phyloP scores from a whole-genome alignment of 2,113 vertebrate species.

The Pomatostomus ruficeps region DNA sequence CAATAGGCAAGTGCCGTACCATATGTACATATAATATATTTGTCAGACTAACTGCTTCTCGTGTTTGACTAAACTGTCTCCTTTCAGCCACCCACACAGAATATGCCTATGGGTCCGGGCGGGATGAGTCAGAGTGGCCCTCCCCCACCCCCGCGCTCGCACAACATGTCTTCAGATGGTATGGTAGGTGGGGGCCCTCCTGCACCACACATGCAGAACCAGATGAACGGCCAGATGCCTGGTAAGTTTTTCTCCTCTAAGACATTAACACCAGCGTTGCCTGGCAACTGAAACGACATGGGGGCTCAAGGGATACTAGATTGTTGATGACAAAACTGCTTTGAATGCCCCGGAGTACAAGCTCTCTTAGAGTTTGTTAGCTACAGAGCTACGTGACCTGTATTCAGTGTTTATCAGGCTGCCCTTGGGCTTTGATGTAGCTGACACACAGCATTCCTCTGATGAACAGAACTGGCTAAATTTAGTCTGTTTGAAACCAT shows the following conservation, averaged over 20 bases:
- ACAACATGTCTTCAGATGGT: conserved; percentile 93
- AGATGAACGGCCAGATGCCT: conserved; percentile 99
- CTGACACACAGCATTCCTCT: conserved; percentile 81
- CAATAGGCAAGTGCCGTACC: conserved; percentile 30
- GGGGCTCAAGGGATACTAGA: conserved; percentile 82
- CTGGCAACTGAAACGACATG: conserved; percentile 86
- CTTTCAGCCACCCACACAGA: conserved; percentile 94
- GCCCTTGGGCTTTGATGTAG: conserved; percentile 81
- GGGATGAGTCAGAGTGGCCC: conserved; percentile 93
- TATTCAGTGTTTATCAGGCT: conserved; percentile 82
- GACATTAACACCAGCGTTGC: conserved; percentile 85
- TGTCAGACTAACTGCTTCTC: conserved; percentile 63
- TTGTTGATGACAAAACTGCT: conserved; percentile 87
- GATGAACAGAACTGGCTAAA: conserved; percentile 83
- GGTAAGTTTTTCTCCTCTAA: conserved; percentile 84
- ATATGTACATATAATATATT: conserved; percentile 54
- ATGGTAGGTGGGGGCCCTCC: conserved; percentile 92
- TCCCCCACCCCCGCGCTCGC: conserved; percentile 89
- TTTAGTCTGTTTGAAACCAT: conserved; percentile 80
- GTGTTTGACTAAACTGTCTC: conserved; percentile 73
- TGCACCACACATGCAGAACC: conserved; percentile 95
- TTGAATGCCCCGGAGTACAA: conserved; percentile 79
- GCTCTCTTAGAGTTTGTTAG: conserved; percentile 82
- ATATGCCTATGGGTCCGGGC: conserved; percentile 95
- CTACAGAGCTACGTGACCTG: conserved; percentile 84